Evolutionary conservation across 53 echinoderm and acorn worm species (phyloP).

Genomic region (Actinopyga echinites): DNA sequence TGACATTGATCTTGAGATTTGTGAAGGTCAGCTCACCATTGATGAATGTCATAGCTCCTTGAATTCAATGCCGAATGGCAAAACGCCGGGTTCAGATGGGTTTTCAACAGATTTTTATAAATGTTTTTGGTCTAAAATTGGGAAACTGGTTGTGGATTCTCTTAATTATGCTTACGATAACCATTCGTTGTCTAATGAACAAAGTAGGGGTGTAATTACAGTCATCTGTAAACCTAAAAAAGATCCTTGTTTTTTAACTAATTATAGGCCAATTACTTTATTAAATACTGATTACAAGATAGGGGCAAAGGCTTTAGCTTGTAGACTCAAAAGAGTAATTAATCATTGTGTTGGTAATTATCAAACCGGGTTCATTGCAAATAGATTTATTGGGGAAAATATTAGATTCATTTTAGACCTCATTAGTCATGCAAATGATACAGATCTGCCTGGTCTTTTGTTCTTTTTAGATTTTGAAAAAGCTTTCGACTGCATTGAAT

Average conservation of each 20-base stretch:
- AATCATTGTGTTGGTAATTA: constrained; percentile 41
- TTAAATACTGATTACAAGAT: constrained; percentile 70
- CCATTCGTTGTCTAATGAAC: constrained; percentile 37
- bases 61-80: constrained; percentile 52
- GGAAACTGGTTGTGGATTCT: constrained; percentile 28
- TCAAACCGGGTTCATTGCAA: constrained; percentile 58
- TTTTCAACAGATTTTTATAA: constrained; percentile 63
- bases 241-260: constrained; percentile 44
- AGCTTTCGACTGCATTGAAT: neutral
- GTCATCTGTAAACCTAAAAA: constrained; percentile 58
- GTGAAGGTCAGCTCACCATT: constrained; percentile 30
- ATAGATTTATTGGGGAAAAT: constrained; percentile 59
- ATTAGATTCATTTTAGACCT: too few species aligned
- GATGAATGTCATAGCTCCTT: constrained; percentile 46
- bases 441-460: constrained; percentile 19
- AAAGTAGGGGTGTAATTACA: constrained; percentile 58
- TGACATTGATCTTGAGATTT: neutral
- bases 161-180: constrained; percentile 54
- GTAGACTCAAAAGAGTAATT: constrained; percentile 48
- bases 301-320: constrained; percentile 46
- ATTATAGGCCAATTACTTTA: too few species aligned
- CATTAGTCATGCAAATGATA: constrained; percentile 16
- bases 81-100: constrained; percentile 63
- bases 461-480: too few species aligned
- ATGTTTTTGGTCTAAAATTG: constrained; percentile 49